These are phyloP conservation scores for Penaeus monodon DNA, from an alignment of 2,888 invertebrate genomes.

Conservation along the genomic window DNA sequence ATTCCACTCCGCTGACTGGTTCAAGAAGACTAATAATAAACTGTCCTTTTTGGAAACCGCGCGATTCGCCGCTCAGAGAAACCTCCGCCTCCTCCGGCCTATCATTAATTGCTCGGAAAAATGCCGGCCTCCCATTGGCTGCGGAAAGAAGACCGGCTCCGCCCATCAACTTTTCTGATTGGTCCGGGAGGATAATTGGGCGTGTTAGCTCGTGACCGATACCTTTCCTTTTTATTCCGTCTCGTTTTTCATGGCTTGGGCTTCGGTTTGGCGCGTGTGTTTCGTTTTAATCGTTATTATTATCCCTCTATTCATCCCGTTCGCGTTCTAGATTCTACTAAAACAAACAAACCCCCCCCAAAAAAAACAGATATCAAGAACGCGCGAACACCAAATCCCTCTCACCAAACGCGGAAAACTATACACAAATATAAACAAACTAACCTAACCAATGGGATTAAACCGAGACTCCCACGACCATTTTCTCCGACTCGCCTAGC, in stretches of 20 bases:
- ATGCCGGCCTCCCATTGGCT: slow-evolving; percentile 25
- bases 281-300: too few species aligned
- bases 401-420: too few species aligned
- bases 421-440: too few species aligned
- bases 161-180: slow-evolving; percentile 32
- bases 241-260: not conserved
- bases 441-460: too few species aligned
- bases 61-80: not conserved
- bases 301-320: too few species aligned
- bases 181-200: slow-evolving; percentile 34
- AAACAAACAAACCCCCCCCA: too few species aligned
- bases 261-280: not conserved
- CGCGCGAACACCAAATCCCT: too few species aligned
- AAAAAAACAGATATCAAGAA: too few species aligned
- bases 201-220: slow-evolving; percentile 27
- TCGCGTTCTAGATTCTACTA: too few species aligned
- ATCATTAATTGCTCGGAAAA: slow-evolving; percentile 31
- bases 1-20: slow-evolving; percentile 17
- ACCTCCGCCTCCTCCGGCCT: slow-evolving; percentile 7
- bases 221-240: slow-evolving; percentile 6
- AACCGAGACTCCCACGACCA: too few species aligned
- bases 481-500: too few species aligned
- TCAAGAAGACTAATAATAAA: slow-evolving; percentile 17
- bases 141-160: slow-evolving; percentile 1
- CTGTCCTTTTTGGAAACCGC: slow-evolving; percentile 8